These are phyloP conservation scores for Euzetes globulus DNA, from an alignment of 2,888 invertebrate genomes.

Conservation along the genomic window DNA sequence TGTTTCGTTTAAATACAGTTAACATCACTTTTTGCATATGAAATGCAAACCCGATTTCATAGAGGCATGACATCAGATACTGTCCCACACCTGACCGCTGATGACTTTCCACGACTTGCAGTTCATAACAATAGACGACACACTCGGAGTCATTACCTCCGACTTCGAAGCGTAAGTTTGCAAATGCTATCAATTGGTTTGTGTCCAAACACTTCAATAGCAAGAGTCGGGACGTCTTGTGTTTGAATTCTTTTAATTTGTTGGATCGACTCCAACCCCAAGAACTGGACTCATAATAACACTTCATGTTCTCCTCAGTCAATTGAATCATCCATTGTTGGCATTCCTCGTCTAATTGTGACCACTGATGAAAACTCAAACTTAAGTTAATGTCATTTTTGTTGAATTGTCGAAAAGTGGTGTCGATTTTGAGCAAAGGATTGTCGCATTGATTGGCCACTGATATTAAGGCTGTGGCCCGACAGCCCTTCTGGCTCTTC, in stretches of 20 bases:
- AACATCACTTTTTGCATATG: slow-evolving; percentile 71
- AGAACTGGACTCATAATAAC: slow-evolving; percentile 64
- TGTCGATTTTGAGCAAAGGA: slow-evolving; percentile 5
- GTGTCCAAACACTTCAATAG: slow-evolving; percentile 44
- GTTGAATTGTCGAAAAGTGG: not conserved
- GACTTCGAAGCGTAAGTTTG: slow-evolving; percentile 75
- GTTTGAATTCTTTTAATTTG: slow-evolving; percentile 49
- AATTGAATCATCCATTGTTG: slow-evolving; percentile 65
- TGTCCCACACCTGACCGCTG: slow-evolving; percentile 73
- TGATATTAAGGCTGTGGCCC: slow-evolving; percentile 12
- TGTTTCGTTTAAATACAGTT: slow-evolving; percentile 73
- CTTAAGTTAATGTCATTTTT: not conserved
- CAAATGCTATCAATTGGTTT: slow-evolving; percentile 59
- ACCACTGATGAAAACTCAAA: slow-evolving; percentile 26
- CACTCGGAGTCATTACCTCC: slow-evolving; percentile 61
- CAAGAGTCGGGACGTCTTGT: slow-evolving; percentile 49
- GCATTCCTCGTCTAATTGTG: slow-evolving; percentile 45
- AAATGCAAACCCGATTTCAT: slow-evolving; percentile 62
- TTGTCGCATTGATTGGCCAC: slow-evolving; percentile 28
- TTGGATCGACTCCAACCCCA: slow-evolving; percentile 52
- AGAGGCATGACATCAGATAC: slow-evolving; percentile 68
- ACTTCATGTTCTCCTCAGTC: slow-evolving; percentile 69
- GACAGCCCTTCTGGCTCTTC: slow-evolving; percentile 1
- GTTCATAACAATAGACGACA: slow-evolving; percentile 77
- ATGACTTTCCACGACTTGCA: slow-evolving; percentile 65